phyloP scores from a whole-genome alignment of 2,888 invertebrate genomes.

The Protophormia terraenovae region DNA sequence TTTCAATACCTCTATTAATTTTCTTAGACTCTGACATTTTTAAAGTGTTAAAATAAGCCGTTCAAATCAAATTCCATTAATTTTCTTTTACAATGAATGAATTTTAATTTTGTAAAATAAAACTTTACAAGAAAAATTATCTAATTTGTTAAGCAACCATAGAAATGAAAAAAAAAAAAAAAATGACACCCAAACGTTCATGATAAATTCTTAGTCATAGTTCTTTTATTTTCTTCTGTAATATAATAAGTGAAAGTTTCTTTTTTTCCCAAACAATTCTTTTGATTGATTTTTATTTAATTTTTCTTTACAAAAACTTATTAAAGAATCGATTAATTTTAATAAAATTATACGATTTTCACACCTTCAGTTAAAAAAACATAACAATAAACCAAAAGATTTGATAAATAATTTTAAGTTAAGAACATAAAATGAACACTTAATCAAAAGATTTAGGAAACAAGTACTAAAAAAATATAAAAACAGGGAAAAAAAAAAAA shows the following conservation, averaged over 20 bases:
- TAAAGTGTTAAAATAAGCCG: not conserved
- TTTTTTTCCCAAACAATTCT: too few species aligned
- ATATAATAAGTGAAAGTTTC: constrained; percentile 48
- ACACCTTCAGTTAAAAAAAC: not conserved
- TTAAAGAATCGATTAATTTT: not conserved
- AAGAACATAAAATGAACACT: not conserved
- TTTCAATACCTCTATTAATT: too few species aligned
- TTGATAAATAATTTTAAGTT: not conserved
- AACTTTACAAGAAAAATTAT: not conserved
- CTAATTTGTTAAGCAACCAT: too few species aligned
- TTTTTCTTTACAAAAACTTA: not conserved
- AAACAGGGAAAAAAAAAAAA: not conserved
- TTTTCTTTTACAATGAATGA: not conserved
- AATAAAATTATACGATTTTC: not conserved
- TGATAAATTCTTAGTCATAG: too few species aligned
- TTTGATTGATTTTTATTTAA: not conserved
- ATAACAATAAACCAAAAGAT: not conserved
- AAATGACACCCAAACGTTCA: too few species aligned
- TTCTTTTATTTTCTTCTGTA: too few species aligned
- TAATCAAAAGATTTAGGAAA: constrained; percentile 43
- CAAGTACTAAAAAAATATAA: not conserved
- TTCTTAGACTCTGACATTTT: not conserved
- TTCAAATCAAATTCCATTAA: not conserved
- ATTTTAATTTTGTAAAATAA: not conserved
- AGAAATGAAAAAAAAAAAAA: too few species aligned